phyloP scores from a whole-genome alignment of 2,888 invertebrate species.

The Volucella inanis region DNA sequence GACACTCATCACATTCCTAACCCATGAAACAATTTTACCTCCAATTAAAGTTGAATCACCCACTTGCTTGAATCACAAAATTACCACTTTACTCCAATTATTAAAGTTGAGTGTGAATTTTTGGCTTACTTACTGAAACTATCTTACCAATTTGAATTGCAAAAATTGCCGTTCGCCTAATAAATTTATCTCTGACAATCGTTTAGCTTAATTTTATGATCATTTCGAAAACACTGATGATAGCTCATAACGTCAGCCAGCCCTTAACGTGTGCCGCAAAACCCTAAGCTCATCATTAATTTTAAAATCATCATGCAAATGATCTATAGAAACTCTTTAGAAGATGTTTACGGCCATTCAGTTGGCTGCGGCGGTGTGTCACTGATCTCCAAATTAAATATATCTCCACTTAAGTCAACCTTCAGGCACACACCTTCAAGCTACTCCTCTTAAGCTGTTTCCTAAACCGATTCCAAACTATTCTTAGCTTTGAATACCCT shows the following conservation, averaged over 20 bases:
- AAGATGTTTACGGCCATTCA: conserved; percentile 8
- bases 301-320: conserved; percentile 42
- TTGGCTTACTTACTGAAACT: too few species aligned
- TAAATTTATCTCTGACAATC: conserved; percentile 15
- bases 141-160: neutral
- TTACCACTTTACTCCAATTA: too few species aligned
- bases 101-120: too few species aligned
- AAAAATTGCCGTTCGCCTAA: conserved; percentile 8
- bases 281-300: conserved; percentile 38
- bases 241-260: neutral
- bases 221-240: conserved; percentile 2
- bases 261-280: neutral
- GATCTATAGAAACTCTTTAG: conserved; percentile 18
- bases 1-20: too few species aligned
- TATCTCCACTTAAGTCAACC: neutral
- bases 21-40: too few species aligned
- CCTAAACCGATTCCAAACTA: too few species aligned
- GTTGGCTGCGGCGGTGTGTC: conserved; percentile 8
- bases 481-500: neutral
- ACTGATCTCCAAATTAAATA: conserved; percentile 35
- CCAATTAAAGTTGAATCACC: too few species aligned
- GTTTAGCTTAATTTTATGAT: conserved; percentile 27
- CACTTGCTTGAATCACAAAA: too few species aligned
- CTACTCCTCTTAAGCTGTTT: neutral
- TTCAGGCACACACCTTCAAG: conserved; percentile 7